phyloP scores from a whole-genome alignment of 2,888 invertebrate species.

The Mimumesa dahlbomi region DNA sequence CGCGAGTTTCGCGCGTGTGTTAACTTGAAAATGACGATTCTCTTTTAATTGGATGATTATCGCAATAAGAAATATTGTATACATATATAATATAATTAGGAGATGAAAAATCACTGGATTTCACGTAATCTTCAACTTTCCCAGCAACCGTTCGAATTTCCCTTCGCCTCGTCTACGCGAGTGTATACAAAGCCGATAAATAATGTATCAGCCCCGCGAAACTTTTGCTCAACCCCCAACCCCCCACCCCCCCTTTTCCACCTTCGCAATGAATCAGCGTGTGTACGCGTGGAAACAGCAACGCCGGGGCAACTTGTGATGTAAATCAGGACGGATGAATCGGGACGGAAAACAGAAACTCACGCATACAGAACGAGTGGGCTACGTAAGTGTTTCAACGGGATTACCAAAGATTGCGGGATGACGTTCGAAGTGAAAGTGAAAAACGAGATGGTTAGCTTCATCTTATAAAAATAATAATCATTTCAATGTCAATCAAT shows the following conservation, averaged over 20 bases:
- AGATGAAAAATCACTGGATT: background rate
- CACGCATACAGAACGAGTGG: constrained; percentile 14
- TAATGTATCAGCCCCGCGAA: constrained; percentile 62
- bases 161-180: constrained; percentile 18
- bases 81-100: background rate
- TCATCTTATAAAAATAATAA: no score
- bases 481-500: background rate
- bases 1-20: background rate
- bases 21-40: no score
- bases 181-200: constrained; percentile 53
- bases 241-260: no score
- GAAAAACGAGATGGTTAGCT: background rate
- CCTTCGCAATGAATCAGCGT: constrained; percentile 58
- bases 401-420: constrained; percentile 30
- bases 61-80: background rate
- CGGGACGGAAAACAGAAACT: constrained; percentile 60
- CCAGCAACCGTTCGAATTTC: constrained; percentile 31
- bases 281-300: constrained; percentile 47
- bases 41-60: no score
- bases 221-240: constrained; percentile 49
- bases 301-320: constrained; percentile 55
- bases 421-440: constrained; percentile 12
- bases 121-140: constrained; percentile 29
- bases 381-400: constrained; percentile 30
- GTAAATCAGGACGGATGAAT: constrained; percentile 58